Evolutionary conservation across 2,888 invertebrate genomes (phyloP).

Genomic region (Acronicta leporina): DNA sequence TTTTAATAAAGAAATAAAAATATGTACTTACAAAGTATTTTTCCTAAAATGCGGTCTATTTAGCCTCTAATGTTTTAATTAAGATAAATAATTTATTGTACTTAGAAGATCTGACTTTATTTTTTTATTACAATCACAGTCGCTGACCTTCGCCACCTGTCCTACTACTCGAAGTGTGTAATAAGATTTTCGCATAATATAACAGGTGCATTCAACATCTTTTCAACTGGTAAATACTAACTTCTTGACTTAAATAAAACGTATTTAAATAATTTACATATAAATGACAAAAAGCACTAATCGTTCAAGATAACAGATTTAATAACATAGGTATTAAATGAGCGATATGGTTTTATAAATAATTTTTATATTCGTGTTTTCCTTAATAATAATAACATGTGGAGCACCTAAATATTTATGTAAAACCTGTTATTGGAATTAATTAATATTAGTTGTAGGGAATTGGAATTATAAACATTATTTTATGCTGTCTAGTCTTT

Average conservation of each 20-base stretch:
- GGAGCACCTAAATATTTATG: conserved; percentile 1
- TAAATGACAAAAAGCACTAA: conserved; percentile 22
- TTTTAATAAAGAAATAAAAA: too few species aligned
- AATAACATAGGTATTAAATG: conserved; percentile 7
- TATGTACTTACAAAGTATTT: too few species aligned
- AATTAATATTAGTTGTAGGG: neutral
- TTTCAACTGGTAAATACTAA: too few species aligned
- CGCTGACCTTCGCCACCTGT: neutral
- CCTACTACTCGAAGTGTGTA: neutral
- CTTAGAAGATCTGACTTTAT: too few species aligned
- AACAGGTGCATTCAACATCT: too few species aligned
- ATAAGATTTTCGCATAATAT: neutral
- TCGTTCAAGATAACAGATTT: conserved; percentile 11
- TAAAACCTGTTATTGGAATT: neutral
- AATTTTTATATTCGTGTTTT: conserved; percentile 21
- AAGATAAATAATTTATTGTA: too few species aligned
- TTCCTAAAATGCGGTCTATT: too few species aligned
- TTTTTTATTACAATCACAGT: neutral
- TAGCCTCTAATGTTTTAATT: too few species aligned
- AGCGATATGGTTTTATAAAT: conserved; percentile 5
- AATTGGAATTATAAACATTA: neutral
- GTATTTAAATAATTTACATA: conserved; percentile 18
- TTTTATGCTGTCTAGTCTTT: neutral
- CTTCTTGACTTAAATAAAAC: conserved; percentile 1
- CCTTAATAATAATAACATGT: conserved; percentile 8